Evolutionary conservation across 2,888 invertebrate species (phyloP), one percentile per base, ranked within the genome.

Genomic region (Tuberolachnus salignus): DNA sequence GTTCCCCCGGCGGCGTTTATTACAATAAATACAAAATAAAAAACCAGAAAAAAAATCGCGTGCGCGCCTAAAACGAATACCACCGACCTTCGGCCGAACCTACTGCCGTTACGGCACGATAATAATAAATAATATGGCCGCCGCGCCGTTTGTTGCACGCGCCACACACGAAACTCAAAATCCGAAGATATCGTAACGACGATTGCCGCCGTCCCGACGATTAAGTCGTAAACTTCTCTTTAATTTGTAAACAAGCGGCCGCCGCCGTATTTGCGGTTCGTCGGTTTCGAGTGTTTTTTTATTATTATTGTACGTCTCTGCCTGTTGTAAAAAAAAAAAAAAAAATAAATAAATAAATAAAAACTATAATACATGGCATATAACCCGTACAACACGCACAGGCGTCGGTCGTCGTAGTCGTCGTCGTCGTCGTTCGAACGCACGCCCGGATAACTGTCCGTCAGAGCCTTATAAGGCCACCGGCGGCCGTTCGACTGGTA

Each of bases 381-480:
- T 49, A 66, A 74, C 64, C n/a, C 78, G 78, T 78, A 67, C 49
- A 26, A 49, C 46, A 67, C 46, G 53, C 66, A 21, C 46, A 13
- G 3, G 19, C 3, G 3, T 10, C 13, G 55, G 21, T 8, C 23
- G 16, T 16, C 16, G 16, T 26, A n/a, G 13, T 14, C 19, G 9
- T 42, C 34, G 42, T 2, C 19, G 8, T 1, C 51, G 10, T 16
- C 46, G 23, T 21, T 19, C 11, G 19, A 42, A 69, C 19, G 19
- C 72, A 61, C 75, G 34, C 34, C 34, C 67, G 75, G 67, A 61
- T 78, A 78, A 69, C 78, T 78, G 78, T 78, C 69, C 69, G 61
- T 78, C 69, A 78, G 34, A 67, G 59, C 78, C 78, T 59, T 78
- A 78, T 78, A 78, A 78, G 78, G 78, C 51, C 19, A 21, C 49